Conservation (phyloP, 2,888 invertebrate species). For the Cosmia trapezina region DNA sequence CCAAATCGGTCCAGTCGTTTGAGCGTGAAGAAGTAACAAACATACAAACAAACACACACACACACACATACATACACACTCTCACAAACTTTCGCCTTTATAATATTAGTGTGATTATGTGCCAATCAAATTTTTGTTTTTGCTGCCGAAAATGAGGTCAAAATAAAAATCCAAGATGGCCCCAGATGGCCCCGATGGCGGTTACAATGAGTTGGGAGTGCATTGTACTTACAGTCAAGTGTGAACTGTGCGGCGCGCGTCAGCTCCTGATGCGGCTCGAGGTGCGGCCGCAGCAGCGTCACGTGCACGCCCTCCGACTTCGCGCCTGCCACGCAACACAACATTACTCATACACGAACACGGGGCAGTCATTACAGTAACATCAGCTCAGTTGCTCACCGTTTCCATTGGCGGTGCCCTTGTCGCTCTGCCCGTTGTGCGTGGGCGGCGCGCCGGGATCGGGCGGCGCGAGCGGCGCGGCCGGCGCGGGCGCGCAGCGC, state of each 20-base stretch:
- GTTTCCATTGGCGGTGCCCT: conserved; percentile 64
- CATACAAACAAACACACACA: too few relatives aligned
- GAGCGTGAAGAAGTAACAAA: too few relatives aligned
- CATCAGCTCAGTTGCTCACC: conserved; percentile 8
- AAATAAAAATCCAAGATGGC: not conserved
- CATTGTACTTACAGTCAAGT: conserved; percentile 92
- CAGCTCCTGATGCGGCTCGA: conserved; percentile 74
- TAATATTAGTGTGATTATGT: too few relatives aligned
- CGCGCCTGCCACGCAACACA: conserved; percentile 58
- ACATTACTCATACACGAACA: not conserved
- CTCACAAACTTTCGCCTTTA: too few relatives aligned
- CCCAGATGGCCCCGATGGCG: not conserved
- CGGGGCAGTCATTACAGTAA: too few relatives aligned
- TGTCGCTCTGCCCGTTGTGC: conserved; percentile 45
- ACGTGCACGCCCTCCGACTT: conserved; percentile 70
- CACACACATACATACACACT: too few relatives aligned
- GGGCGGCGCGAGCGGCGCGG: conserved; percentile 58
- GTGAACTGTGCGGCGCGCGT: conserved; percentile 89
- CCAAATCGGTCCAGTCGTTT: too few relatives aligned
- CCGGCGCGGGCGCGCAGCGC: conserved; percentile 66
- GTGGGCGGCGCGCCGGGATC: conserved; percentile 46
- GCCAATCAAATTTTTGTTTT: not conserved
- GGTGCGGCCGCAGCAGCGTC: conserved; percentile 70
- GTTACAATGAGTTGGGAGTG: not conserved
- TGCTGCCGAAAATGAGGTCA: not conserved